Base-by-base conservation (phyloP, 2,888 invertebrate genomes). In the Malachius bipustulatus region DNA sequence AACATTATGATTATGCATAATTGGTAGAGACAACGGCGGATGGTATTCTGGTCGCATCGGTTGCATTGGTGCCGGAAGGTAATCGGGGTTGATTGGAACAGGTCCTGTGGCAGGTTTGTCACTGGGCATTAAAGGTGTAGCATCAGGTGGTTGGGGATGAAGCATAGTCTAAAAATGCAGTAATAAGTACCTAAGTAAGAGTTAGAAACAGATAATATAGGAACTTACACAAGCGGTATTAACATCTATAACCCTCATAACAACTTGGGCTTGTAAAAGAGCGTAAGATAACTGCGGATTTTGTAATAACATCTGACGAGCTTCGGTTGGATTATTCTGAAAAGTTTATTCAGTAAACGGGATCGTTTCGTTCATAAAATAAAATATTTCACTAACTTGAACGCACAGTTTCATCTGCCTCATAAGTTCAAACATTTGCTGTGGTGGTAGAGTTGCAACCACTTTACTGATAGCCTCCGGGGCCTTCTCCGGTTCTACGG, bases 341-440 rank as follows among this genome's bases (percentile, higher is more conserved):
- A 65, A 64, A 49, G n/a, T n/a, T n/a, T n/a, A n/a, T n/a, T n/a
- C n/a, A n/a, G n/a, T n/a, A n/a, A n/a, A n/a, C n/a, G n/a, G n/a
- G n/a, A n/a, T n/a, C n/a, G n/a, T n/a, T n/a, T n/a, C n/a, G n/a
- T n/a, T n/a, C n/a, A n/a, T n/a, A n/a, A n/a, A n/a, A n/a, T n/a
- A n/a, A 41, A 8, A 8, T n/a, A 10, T 10, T n/a, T 13, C 9
- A 29, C 29, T 41, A 63, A 80, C 87, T 61, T 87, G 87, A 42
- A 83, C 77, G 48, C 87, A 87, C 3, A 84, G 71, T 61, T 97
- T 98, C 94, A 98, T 97, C 63, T 98, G 97, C 54, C 94, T 94
- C 94, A 99, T 97, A 2, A 99, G 69, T 55, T 98, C 97, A 67
- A 94, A 98, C 97, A 99, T 98, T 63, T 98, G 96, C 57, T 99